phyloP scores from a whole-genome alignment of 2,888 invertebrate species.

The Drosophila formosana region DNA sequence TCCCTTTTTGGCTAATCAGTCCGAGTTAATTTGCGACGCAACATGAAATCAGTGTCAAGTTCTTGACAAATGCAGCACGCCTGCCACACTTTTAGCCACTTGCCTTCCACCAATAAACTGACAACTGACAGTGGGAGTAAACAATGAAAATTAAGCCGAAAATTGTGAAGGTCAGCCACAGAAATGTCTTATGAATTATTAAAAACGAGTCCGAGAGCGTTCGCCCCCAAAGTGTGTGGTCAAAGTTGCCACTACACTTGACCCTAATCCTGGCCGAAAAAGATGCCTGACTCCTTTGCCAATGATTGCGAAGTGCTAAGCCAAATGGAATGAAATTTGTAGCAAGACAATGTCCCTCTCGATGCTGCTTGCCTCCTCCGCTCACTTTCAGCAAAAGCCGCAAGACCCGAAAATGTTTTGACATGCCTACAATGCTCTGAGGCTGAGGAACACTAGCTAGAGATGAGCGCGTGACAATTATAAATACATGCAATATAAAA shows the following conservation, averaged over 20 bases:
- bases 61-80: slow-evolving; percentile 36
- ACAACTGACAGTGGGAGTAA: slow-evolving; percentile 22
- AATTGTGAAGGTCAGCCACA: slow-evolving; percentile 74
- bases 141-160: slow-evolving; percentile 62
- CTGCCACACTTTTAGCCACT: not conserved
- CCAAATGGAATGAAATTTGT: slow-evolving; percentile 66
- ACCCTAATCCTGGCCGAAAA: slow-evolving; percentile 65
- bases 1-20: slow-evolving; percentile 1
- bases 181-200: slow-evolving; percentile 74
- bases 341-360: slow-evolving; percentile 5
- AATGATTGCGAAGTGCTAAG: slow-evolving; percentile 70
- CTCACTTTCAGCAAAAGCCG: slow-evolving; percentile 17
- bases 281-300: slow-evolving; percentile 27
- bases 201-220: slow-evolving; percentile 50
- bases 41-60: slow-evolving; percentile 47
- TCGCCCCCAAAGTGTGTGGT: slow-evolving; percentile 27
- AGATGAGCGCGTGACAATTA: slow-evolving; percentile 8
- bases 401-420: slow-evolving; percentile 62
- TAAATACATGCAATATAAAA: not conserved
- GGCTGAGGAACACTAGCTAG: slow-evolving; percentile 24
- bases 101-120: not conserved
- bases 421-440: slow-evolving; percentile 44
- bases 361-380: not conserved
- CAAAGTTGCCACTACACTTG: slow-evolving; percentile 52
- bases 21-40: slow-evolving; percentile 9